Evolutionary conservation across 2,113 vertebrate genomes (phyloP).

Genomic region (Entelurus aequoreus): DNA sequence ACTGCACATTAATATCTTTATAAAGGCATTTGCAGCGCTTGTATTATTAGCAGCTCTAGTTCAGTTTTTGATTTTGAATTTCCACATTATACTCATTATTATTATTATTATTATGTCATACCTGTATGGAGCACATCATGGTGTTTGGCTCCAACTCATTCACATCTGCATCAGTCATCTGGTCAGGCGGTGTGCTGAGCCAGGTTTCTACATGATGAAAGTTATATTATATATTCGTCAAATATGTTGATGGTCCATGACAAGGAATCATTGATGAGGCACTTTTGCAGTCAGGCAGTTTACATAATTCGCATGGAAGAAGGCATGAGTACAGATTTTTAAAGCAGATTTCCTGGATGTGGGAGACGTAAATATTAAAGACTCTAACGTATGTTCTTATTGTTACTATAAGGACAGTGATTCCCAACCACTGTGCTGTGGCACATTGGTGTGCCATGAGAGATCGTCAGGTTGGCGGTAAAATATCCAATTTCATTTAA

Average conservation of each 20-base stretch:
- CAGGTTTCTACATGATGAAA: constrained; percentile 56
- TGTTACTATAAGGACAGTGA: too few species aligned
- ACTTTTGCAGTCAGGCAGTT: neutral
- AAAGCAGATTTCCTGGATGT: too few species aligned
- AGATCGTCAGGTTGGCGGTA: too few species aligned
- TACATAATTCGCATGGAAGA: neutral
- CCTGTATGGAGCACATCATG: constrained; percentile 67
- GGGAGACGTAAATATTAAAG: too few species aligned
- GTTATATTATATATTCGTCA: neutral
- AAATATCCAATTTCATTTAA: too few species aligned
- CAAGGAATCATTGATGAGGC: neutral
- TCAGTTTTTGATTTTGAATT: neutral
- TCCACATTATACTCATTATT: neutral
- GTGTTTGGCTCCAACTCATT: constrained; percentile 27
- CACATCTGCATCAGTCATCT: constrained; percentile 33
- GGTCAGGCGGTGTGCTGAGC: constrained; percentile 44
- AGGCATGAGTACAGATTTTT: neutral
- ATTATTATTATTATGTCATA: neutral
- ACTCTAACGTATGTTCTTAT: too few species aligned
- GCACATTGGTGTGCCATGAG: too few species aligned
- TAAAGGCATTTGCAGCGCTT: too few species aligned
- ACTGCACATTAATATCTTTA: too few species aligned
- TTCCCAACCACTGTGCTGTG: too few species aligned
- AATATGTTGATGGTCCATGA: neutral
- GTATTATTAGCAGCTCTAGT: neutral